A percentile compares a stretch with the other conserved stretches of the same genome.
Evolutionary conservation across 2,797 vertebrate genomes (phyloP).

Genomic region (Cynopterus sphinx): DNA sequence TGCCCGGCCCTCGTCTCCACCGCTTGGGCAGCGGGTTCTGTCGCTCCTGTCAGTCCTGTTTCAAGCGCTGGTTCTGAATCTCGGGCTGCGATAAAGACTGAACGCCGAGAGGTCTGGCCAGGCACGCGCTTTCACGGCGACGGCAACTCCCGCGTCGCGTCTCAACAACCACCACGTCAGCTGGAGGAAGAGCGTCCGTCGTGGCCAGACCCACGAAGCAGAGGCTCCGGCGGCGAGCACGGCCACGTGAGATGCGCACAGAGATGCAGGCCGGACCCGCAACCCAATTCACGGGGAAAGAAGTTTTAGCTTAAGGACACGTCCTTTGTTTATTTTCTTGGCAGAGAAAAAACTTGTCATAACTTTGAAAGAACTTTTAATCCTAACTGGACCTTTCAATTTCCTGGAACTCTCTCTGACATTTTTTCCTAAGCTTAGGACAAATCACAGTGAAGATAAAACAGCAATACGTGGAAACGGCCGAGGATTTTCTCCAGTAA

Average conservation of each 20-base stretch:
- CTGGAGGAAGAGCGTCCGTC: conserved; percentile 57
- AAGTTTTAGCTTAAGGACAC: conserved; percentile 40
- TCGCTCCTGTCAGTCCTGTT: conserved; percentile 74
- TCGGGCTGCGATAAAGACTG: conserved; percentile 59
- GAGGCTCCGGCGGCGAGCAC: conserved; percentile 61
- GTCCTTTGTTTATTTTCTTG: conserved; percentile 51
- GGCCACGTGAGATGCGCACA: conserved; percentile 61
- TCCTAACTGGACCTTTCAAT: conserved; percentile 8
- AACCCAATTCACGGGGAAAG: not conserved
- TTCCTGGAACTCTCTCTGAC: not conserved
- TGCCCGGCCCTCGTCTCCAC: conserved; percentile 46
- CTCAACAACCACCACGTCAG: conserved; percentile 35
- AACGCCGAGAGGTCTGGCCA: not conserved
- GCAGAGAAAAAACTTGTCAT: conserved; percentile 12
- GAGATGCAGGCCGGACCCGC: not conserved
- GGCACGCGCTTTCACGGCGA: not conserved
- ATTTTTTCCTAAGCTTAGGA: conserved; percentile 28
- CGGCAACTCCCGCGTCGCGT: not conserved
- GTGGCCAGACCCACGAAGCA: conserved; percentile 42
- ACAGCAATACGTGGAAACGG: conserved; percentile 20
- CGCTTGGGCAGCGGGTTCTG: conserved; percentile 71
- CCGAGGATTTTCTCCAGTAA: not conserved
- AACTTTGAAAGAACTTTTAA: conserved; percentile 14
- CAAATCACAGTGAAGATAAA: conserved; percentile 41
- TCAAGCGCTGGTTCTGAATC: conserved; percentile 53